Base-by-base conservation (phyloP, 2,888 invertebrate genomes). In the Sarcophaga variegata region DNA sequence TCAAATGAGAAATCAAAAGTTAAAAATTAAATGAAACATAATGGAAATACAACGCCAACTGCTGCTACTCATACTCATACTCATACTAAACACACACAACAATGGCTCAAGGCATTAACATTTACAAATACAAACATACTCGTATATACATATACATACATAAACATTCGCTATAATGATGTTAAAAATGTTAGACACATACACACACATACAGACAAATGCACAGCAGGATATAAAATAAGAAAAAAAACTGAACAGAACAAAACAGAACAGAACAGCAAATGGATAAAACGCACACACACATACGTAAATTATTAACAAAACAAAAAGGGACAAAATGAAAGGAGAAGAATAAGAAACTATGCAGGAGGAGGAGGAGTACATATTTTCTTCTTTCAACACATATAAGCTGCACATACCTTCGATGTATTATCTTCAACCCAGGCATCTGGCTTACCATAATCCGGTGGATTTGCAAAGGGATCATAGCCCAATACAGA, bases 401-500 rank as follows among this genome's bases (percentile, higher is more conserved):
- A 85, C 79, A 72, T 82, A 89, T 88, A 88, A 88, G 89, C 90
- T 88, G 88, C 89, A 89, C 89, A 88, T 92, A 94, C 93, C 93
- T 93, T 93, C 89, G 93, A 93, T 86, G 96, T 96, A 94, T 96
- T 95, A 93, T 95, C 95, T 91, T 96, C 95, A 86, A 97, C 96
- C 93, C 95, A 94, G 89, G 95, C 94, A 93, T 97, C 97, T 63
- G 97, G 97, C 90, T 96, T 95, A 89, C 97, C 98, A 94, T 99
- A 99, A 92, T 96, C 96, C 88, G 99, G 99, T 88, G 99, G 99
- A 95, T 99, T 99, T 91, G 97, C 97, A 93, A 97, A 96, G 49
- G 99, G 99, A 95, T 99, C 98, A 94, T 99, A 99, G 88, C 99
- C 98, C 90, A 97, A 94, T 90, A 96, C 96, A 64, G 97, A 96